Evolutionary conservation across 92 coral and sea anemone genomes (phyloP).

Genomic region (Epizoanthus stellaris): DNA sequence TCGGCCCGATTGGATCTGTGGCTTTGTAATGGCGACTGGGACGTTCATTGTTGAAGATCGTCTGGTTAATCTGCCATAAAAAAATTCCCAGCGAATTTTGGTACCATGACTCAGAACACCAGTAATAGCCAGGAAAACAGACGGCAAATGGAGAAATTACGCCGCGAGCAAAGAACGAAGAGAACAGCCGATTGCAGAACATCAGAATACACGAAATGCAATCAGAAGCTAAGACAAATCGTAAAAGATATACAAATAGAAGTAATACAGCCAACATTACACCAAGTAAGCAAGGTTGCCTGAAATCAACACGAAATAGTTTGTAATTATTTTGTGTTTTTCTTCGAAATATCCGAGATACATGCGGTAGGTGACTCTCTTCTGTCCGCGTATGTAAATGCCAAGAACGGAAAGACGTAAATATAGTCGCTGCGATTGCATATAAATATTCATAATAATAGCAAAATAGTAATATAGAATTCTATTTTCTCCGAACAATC

Average conservation of each 20-base stretch:
- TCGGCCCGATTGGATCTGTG: slow-evolving; percentile 3
- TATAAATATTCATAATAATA: slow-evolving; percentile 62
- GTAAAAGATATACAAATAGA: slow-evolving; percentile 9
- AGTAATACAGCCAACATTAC: neutral
- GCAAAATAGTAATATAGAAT: slow-evolving; percentile 48
- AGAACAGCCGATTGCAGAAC: neutral
- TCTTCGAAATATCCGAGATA: neutral
- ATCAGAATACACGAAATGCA: slow-evolving; percentile 10
- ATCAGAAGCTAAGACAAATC: slow-evolving; percentile 14
- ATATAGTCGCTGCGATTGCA: slow-evolving; percentile 38
- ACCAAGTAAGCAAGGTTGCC: neutral
- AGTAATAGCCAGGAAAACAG: slow-evolving; percentile 13
- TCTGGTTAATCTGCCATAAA: slow-evolving; percentile 18
- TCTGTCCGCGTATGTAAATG: slow-evolving; percentile 17
- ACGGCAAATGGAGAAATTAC: neutral
- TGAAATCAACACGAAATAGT: neutral
- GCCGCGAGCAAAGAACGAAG: slow-evolving; percentile 20
- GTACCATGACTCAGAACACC: neutral
- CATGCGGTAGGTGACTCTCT: slow-evolving; percentile 20
- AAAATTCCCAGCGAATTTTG: slow-evolving; percentile 1
- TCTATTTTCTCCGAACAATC: slow-evolving; percentile 59
- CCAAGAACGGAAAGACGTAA: slow-evolving; percentile 52
- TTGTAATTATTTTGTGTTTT: neutral
- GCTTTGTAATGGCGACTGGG: slow-evolving; percentile 32
- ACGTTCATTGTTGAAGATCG: neutral